These are phyloP conservation scores for Formica exsecta DNA, from an alignment of 1,140 invertebrate species.

Conservation along the genomic window DNA sequence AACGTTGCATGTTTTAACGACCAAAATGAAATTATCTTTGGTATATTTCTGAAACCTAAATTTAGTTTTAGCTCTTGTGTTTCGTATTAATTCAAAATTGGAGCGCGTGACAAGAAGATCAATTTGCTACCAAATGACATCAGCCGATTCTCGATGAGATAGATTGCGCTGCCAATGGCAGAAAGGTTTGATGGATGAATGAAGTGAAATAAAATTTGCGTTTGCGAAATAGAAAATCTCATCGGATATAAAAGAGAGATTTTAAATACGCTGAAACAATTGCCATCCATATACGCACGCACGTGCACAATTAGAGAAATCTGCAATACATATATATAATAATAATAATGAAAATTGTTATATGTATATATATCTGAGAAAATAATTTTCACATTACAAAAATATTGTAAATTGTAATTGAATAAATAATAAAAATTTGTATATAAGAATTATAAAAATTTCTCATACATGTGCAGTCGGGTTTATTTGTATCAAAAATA, in stretches of 20 bases:
- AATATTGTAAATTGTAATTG: background rate
- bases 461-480: background rate
- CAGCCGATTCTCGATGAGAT: background rate
- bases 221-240: background rate
- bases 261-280: no score
- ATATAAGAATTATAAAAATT: background rate
- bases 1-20: conserved; percentile 44
- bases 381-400: conserved; percentile 14
- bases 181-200: background rate
- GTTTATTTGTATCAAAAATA: conserved; percentile 10
- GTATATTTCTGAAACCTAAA: conserved; percentile 29
- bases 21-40: conserved; percentile 46
- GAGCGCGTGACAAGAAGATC: background rate
- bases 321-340: no score
- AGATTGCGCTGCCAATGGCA: background rate
- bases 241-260: no score
- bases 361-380: background rate
- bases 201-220: background rate
- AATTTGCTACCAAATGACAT: background rate
- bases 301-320: no score
- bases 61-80: conserved; percentile 5
- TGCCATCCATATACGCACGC: no score
- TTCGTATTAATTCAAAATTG: conserved; percentile 25
- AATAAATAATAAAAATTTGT: background rate
- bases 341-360: no score